Conservation (phyloP, 2,888 invertebrate species). For the Eupithecia inturbata region DNA sequence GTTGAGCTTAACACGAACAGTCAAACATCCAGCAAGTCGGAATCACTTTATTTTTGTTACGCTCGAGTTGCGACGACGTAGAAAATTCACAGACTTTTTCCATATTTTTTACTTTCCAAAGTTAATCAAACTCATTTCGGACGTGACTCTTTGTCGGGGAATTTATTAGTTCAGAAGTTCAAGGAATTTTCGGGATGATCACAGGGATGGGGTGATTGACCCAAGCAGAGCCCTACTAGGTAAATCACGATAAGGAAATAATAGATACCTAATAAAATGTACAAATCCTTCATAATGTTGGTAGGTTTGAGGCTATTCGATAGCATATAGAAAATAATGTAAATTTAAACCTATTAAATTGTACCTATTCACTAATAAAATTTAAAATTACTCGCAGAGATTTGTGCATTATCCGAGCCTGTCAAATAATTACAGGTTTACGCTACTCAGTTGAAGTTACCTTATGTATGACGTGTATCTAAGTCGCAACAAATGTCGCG, state of each 20-base stretch:
- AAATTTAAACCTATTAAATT: neutral
- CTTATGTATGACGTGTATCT: too few species aligned
- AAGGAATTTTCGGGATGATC: neutral
- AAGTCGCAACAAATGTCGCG: conserved; percentile 14
- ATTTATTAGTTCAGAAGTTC: neutral
- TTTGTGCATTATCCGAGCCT: neutral
- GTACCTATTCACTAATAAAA: neutral
- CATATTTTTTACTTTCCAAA: conserved; percentile 23
- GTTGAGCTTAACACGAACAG: conserved; percentile 11
- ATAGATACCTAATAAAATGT: neutral
- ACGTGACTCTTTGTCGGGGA: conserved; percentile 10
- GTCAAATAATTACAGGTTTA: neutral
- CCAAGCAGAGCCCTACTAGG: neutral
- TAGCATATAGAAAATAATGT: neutral
- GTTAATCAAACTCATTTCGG: conserved; percentile 20
- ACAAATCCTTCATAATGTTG: neutral
- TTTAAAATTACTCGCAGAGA: neutral
- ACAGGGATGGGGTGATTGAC: neutral
- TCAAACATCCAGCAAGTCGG: conserved; percentile 23
- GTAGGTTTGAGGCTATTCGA: neutral
- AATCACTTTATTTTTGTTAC: conserved; percentile 25
- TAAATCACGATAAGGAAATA: neutral
- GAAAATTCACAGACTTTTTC: conserved; percentile 19
- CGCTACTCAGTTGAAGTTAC: neutral
- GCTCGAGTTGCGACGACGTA: conserved; percentile 16